Evolutionary conservation across 2,888 invertebrate species (phyloP), one percentile per base, ranked within the genome.

Genomic region (Phasia obesa): DNA sequence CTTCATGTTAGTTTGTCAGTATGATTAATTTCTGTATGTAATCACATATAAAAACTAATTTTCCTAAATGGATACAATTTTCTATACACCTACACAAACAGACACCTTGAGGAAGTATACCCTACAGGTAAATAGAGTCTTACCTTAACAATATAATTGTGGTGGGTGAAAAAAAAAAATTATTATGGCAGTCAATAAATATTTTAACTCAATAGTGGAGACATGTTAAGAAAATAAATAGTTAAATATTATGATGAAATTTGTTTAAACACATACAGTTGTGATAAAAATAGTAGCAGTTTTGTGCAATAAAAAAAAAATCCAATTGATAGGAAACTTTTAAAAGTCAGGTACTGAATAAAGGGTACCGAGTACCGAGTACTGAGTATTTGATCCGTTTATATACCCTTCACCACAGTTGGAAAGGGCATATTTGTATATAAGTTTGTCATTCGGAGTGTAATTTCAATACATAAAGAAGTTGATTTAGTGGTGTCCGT

Each of bases 181-280:
- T n/a, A 51, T 38, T 42, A 51, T 31, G 17, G 11, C 35, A 67
- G 62, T 55, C 73, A 77, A 77, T 64, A 78, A 78, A 64, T 44
- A 23, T 35, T 53, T 65, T 23, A 49, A 64, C 47, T 31, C 55
- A 51, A 47, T 23, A 35, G 44, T 9, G 49, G 51, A 60, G 6
- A 21, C 35, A 35, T 35, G 35, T 35, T 42, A 17, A 55, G 35
- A n/a, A 55, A 38, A 15, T 9, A 21, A 60, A 38, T 81, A 51
- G 60, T 71, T 59, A 53, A 49, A 44, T 60, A 17, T 76, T 11
- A 38, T 74, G 55, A 74, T 57, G 35, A 38, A 74, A 64, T 60
- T 53, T 64, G 47, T 76, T 69, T 31, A 59, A 74, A 65, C 6
- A 19, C 11, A 25, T 13, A 13, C 35, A 35, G n/a, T n/a, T n/a